These are phyloP conservation scores for Melipona bicolor DNA, from an alignment of 2,888 invertebrate species.

Conservation along the genomic window DNA sequence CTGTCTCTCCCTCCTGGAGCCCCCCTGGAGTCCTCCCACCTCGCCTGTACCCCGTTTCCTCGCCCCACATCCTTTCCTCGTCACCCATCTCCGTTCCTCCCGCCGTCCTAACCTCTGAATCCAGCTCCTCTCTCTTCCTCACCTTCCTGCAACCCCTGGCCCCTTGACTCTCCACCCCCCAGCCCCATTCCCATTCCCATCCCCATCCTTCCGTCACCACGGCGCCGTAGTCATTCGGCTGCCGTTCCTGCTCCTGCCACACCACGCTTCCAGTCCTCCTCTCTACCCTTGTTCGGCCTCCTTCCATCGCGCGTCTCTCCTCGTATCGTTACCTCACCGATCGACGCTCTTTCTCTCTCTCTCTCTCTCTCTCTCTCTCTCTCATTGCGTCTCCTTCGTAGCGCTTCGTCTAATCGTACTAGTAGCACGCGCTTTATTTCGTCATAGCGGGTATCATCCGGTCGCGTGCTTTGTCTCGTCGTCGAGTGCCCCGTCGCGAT, in stretches of 20 bases:
- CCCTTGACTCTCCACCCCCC: background rate
- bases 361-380: conserved; percentile 17
- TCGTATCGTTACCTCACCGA: conserved; percentile 22
- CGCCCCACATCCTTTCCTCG: background rate
- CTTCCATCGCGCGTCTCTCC: conserved; percentile 14
- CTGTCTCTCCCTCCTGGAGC: conserved; percentile 7
- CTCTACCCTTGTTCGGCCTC: conserved; percentile 6
- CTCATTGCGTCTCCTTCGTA: background rate
- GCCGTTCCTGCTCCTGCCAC: conserved; percentile 29
- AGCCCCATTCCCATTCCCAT: background rate
- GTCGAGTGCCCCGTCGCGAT: conserved; percentile 47
- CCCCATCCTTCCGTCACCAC: background rate
- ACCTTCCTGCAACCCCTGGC: conserved; percentile 17
- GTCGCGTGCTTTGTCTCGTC: conserved; percentile 40
- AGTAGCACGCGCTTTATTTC: conserved; percentile 60
- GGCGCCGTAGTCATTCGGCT: conserved; percentile 13
- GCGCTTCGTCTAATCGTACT: conserved; percentile 55
- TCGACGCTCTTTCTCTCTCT: background rate
- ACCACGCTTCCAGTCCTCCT: conserved; percentile 18
- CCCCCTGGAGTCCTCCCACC: conserved; percentile 7
- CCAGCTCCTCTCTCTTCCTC: background rate
- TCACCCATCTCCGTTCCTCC: conserved; percentile 20
- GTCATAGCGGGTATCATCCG: conserved; percentile 44
- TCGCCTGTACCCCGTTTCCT: conserved; percentile 20
- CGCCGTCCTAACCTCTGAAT: conserved; percentile 23